These are phyloP conservation scores for Mystacides longicornis DNA, from an alignment of 2,888 invertebrate species.

Conservation along the genomic window DNA sequence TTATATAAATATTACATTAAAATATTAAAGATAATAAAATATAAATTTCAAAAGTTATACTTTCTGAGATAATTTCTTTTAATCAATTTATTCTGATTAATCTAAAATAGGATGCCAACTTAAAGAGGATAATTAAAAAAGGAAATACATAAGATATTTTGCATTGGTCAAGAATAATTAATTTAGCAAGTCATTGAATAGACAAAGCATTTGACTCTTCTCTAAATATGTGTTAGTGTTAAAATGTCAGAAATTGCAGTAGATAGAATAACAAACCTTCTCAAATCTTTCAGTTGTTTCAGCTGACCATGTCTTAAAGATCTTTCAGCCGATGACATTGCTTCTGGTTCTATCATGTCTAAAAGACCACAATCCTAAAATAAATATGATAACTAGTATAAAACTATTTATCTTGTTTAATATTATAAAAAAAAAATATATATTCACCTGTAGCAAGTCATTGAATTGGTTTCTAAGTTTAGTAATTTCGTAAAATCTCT, in stretches of 20 bases:
- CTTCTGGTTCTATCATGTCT: constrained; percentile 42
- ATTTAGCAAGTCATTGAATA: no score
- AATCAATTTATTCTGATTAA: no score
- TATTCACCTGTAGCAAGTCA: constrained; percentile 63
- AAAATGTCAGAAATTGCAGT: not conserved
- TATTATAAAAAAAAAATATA: not conserved
- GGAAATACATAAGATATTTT: no score
- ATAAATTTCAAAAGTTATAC: no score
- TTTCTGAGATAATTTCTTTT: no score
- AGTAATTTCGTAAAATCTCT: constrained; percentile 92
- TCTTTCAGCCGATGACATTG: constrained; percentile 65
- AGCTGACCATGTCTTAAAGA: constrained; percentile 82
- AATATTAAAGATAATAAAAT: no score
- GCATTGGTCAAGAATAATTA: no score
- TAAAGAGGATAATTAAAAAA: no score
- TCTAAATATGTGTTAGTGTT: not conserved
- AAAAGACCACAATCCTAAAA: constrained; percentile 56
- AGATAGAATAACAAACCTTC: constrained; percentile 51
- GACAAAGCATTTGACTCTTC: not conserved
- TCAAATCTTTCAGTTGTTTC: constrained; percentile 75
- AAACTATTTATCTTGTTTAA: no score
- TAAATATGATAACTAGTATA: not conserved
- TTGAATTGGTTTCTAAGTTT: constrained; percentile 87
- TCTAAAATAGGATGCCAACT: no score
- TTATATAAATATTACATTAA: no score